These are phyloP conservation scores for Hyposoter dolosus DNA, from an alignment of 2,888 invertebrate species.

Conservation along the genomic window DNA sequence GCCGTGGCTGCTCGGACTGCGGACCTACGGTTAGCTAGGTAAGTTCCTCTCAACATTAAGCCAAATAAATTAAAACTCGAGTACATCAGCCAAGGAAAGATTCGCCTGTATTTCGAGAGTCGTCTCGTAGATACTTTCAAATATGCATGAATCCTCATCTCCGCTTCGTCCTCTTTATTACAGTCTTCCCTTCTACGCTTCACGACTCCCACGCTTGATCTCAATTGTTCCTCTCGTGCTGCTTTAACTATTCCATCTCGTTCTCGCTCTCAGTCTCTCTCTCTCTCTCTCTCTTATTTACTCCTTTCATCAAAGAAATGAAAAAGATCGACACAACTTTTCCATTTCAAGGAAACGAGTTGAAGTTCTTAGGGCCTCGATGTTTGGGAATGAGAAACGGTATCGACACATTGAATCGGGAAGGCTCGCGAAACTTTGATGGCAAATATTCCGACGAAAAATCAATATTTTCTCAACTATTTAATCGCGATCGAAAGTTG, in stretches of 20 bases:
- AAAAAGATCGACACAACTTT: background rate
- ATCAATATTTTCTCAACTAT: background rate
- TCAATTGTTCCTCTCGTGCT: conserved; percentile 41
- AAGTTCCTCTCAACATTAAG: conserved; percentile 66
- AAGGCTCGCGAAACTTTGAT: background rate
- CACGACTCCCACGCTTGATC: conserved; percentile 40
- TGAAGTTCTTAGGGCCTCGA: background rate
- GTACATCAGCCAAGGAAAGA: background rate
- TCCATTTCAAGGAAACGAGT: background rate
- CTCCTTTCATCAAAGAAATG: background rate
- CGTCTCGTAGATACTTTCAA: conserved; percentile 5
- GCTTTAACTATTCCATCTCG: conserved; percentile 13
- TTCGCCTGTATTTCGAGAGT: background rate
- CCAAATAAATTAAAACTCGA: background rate
- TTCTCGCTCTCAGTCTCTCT: conserved; percentile 17
- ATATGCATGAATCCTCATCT: conserved; percentile 5
- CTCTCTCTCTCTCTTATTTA: background rate
- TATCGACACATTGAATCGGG: background rate
- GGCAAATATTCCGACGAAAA: background rate
- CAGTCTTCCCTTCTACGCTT: conserved; percentile 38
- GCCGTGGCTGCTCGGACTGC: conserved; percentile 82
- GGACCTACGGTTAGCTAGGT: conserved; percentile 83
- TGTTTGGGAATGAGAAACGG: background rate
- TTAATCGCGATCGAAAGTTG: background rate
- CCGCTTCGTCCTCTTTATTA: conserved; percentile 39